Conservation (phyloP, 2,113 vertebrate genomes). For the Perca flavescens region DNA sequence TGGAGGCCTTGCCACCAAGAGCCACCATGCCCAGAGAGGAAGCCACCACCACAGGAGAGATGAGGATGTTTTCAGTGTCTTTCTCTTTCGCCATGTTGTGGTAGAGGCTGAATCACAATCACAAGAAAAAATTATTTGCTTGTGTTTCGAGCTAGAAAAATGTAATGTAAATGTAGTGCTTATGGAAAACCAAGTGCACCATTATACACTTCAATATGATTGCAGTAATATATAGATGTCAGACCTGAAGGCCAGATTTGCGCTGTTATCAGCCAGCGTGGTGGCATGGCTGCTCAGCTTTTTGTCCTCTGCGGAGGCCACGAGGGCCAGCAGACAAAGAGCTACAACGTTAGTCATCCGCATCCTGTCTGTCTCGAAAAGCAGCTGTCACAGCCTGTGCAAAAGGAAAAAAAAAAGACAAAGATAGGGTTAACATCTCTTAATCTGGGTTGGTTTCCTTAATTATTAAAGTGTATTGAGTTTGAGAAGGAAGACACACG, state of each 20-base stretch:
- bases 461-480: conserved; percentile 12
- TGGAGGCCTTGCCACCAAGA: conserved; percentile 90
- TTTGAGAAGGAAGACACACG: neutral
- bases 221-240: neutral
- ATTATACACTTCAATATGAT: neutral
- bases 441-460: neutral
- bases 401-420: conserved; percentile 15
- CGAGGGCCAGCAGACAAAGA: conserved; percentile 81
- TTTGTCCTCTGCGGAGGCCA: conserved; percentile 77
- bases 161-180: neutral
- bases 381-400: conserved; percentile 68
- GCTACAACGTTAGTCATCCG: conserved; percentile 80
- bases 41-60: conserved; percentile 95
- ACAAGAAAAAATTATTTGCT: neutral
- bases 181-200: neutral
- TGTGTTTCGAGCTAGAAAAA: neutral
- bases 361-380: conserved; percentile 84
- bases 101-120: conserved; percentile 85
- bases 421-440: neutral
- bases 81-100: conserved; percentile 94
- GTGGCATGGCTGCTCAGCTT: conserved; percentile 91
- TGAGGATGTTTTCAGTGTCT: conserved; percentile 91
- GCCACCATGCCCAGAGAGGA: conserved; percentile 94
- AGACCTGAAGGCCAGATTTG: conserved; percentile 90
- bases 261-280: conserved; percentile 89